Conservation (phyloP, 2,888 invertebrate genomes). For the Macrophya alboannulata region DNA sequence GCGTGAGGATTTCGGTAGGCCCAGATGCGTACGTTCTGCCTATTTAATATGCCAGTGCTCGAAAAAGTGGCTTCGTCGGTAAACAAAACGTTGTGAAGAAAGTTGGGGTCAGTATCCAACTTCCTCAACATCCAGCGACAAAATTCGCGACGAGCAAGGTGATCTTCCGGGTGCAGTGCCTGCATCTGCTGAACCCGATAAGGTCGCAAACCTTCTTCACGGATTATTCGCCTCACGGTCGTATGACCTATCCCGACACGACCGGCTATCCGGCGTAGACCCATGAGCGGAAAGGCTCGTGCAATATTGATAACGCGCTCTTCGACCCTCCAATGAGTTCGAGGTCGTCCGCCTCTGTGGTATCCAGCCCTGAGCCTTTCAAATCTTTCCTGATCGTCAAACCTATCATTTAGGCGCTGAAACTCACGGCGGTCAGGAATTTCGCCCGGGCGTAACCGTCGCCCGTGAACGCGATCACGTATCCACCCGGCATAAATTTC, state of each 20-base stretch:
- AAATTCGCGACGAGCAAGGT: too few relatives aligned
- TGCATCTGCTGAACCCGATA: too few relatives aligned
- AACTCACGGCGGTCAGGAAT: constrained; percentile 56
- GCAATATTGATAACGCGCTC: background rate
- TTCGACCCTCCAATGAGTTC: constrained; percentile 56
- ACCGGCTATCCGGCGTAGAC: background rate
- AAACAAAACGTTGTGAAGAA: too few relatives aligned
- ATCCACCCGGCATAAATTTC: constrained; percentile 9
- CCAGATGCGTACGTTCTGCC: too few relatives aligned
- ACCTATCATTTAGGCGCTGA: constrained; percentile 57
- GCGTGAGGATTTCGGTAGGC: too few relatives aligned
- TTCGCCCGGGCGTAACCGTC: constrained; percentile 46
- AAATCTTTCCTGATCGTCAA: constrained; percentile 56
- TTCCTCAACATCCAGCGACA: too few relatives aligned
- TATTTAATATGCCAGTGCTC: too few relatives aligned
- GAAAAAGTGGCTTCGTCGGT: too few relatives aligned
- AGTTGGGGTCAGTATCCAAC: too few relatives aligned
- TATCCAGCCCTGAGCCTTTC: constrained; percentile 43
- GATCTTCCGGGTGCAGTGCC: too few relatives aligned
- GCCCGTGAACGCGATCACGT: constrained; percentile 13
- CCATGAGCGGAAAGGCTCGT: background rate
- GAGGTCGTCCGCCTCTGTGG: constrained; percentile 35
- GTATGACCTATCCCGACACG: background rate
- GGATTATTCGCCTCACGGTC: too few relatives aligned
- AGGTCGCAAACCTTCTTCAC: too few relatives aligned